phyloP scores from a whole-genome alignment of 2,113 vertebrate species.

The Morone saxatilis region DNA sequence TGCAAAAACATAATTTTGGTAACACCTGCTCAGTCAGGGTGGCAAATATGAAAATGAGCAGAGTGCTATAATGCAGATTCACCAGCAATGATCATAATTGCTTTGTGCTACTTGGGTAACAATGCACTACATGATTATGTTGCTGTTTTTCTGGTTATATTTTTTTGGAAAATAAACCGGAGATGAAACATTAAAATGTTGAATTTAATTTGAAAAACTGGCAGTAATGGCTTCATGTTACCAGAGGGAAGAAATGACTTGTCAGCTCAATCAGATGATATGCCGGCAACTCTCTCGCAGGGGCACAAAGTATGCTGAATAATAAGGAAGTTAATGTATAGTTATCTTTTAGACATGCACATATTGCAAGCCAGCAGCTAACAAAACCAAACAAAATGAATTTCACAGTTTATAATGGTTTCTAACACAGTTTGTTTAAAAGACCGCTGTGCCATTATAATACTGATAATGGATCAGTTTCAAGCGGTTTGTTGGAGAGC shows the following conservation, averaged over 20 bases:
- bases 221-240: background rate
- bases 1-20: background rate
- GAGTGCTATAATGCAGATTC: background rate
- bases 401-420: background rate
- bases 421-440: background rate
- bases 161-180: background rate
- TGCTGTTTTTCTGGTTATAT: background rate
- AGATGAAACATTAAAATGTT: background rate
- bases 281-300: background rate
- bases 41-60: background rate
- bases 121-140: background rate
- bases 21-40: background rate
- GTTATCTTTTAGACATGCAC: background rate
- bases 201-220: constrained; percentile 29
- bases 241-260: background rate
- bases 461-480: background rate
- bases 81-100: background rate
- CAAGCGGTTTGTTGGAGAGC: background rate
- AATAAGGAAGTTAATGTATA: background rate
- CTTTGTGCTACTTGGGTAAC: constrained; percentile 18
- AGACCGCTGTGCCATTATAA: background rate
- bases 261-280: background rate
- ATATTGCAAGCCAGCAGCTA: background rate
- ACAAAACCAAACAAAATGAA: background rate
- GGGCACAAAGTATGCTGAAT: background rate